Percentiles rank a stretch among this genome's conserved stretches.
Conservation (phyloP, 2,888 invertebrate genomes). For the Odontocolon sp. region DNA sequence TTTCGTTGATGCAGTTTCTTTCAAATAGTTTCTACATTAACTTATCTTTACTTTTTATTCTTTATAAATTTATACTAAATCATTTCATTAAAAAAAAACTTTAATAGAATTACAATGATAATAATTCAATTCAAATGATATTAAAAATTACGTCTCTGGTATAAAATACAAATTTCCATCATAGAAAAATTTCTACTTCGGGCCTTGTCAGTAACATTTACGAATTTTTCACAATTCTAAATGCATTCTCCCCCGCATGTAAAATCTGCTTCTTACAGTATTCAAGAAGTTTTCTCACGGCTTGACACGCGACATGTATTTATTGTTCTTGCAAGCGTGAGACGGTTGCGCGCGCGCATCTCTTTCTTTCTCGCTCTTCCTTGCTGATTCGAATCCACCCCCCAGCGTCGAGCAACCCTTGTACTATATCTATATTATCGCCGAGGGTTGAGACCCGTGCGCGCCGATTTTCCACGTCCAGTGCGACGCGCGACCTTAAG, state of each 20-base stretch:
- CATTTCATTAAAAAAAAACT: too few species aligned
- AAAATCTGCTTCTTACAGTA: constrained; percentile 22
- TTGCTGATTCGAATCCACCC: constrained; percentile 40
- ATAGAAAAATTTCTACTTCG: not conserved
- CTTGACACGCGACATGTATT: constrained; percentile 41
- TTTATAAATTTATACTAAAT: too few species aligned
- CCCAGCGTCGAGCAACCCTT: constrained; percentile 38
- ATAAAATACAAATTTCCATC: not conserved
- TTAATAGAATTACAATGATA: too few species aligned
- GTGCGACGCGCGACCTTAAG: constrained; percentile 76
- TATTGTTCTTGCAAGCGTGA: constrained; percentile 28
- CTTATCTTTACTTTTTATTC: too few species aligned
- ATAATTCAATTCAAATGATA: too few species aligned
- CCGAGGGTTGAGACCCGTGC: constrained; percentile 61
- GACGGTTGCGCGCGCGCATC: constrained; percentile 24
- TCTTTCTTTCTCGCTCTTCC: constrained; percentile 25
- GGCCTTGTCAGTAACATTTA: not conserved
- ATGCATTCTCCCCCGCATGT: constrained; percentile 4
- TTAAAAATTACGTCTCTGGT: not conserved
- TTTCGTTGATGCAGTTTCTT: too few species aligned
- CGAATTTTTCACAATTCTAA: not conserved
- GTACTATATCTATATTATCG: constrained; percentile 16
- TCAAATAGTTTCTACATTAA: too few species aligned
- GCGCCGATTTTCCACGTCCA: constrained; percentile 66
- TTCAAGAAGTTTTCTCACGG: constrained; percentile 33